These are phyloP conservation scores for Ecliptopera silaceata DNA, from an alignment of 2,888 invertebrate genomes.

Conservation along the genomic window DNA sequence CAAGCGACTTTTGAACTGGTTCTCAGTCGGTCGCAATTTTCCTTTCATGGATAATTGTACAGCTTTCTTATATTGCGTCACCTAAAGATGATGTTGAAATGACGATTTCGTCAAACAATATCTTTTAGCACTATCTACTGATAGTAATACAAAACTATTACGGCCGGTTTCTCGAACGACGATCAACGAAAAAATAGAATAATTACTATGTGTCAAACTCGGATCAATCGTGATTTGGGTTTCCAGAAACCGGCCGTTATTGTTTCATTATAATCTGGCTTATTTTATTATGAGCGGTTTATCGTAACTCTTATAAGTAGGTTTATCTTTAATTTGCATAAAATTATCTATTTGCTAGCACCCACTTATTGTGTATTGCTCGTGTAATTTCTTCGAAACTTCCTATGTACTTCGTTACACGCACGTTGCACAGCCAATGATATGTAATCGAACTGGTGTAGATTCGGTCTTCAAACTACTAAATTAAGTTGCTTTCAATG, in stretches of 20 bases:
- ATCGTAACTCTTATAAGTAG: not conserved
- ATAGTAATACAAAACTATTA: not conserved
- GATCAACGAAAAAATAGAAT: no score
- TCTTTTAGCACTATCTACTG: not conserved
- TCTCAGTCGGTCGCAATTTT: slow-evolving; percentile 31
- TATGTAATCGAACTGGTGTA: slow-evolving; percentile 1
- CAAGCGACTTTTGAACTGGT: slow-evolving; percentile 30
- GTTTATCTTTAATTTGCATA: no score
- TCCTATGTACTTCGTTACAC: slow-evolving; percentile 19
- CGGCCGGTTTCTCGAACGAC: no score
- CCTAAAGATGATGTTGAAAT: slow-evolving; percentile 31
- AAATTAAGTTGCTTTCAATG: not conserved
- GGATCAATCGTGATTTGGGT: no score
- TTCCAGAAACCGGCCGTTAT: no score
- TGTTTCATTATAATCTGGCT: not conserved
- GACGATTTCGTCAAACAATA: slow-evolving; percentile 6
- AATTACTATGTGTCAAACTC: no score
- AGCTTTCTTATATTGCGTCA: slow-evolving; percentile 39
- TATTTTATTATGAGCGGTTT: no score
- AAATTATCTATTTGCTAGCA: no score
- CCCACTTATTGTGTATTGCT: slow-evolving; percentile 19
- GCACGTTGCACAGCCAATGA: slow-evolving; percentile 1
- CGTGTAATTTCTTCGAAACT: slow-evolving; percentile 28
- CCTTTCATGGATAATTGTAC: slow-evolving; percentile 28
- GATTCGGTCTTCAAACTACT: not conserved